Percentiles rank a stretch among this genome's conserved stretches.
Conservation (phyloP, 2,888 invertebrate genomes). For the Lysandra coridon region DNA sequence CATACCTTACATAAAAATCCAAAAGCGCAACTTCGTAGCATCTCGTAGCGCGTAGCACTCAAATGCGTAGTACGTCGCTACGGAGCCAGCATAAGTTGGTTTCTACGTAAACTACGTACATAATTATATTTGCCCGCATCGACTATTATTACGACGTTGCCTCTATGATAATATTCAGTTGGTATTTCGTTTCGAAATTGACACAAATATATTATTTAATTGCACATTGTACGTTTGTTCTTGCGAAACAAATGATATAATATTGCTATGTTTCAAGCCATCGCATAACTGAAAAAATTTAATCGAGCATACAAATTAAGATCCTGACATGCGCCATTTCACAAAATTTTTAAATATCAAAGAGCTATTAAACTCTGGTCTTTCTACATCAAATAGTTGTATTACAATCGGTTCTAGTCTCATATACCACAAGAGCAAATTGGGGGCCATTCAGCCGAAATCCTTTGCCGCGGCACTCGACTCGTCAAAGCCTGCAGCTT, state of each 20-base stretch:
- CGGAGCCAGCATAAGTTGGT: neutral
- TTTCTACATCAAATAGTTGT: neutral
- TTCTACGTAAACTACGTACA: neutral
- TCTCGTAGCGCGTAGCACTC: neutral
- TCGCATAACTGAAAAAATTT: too few relatives aligned
- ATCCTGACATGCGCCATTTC: neutral
- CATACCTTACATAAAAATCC: neutral
- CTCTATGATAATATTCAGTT: too few relatives aligned
- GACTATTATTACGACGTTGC: too few relatives aligned
- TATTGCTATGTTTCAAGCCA: too few relatives aligned
- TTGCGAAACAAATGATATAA: too few relatives aligned
- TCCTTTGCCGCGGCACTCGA: slow-evolving; percentile 46
- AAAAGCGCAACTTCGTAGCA: neutral
- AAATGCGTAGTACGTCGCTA: neutral
- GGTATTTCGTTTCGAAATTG: too few relatives aligned
- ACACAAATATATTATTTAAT: too few relatives aligned
- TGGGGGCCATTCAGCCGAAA: slow-evolving; percentile 31
- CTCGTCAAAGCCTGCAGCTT: slow-evolving; percentile 54
- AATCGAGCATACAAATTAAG: too few relatives aligned
- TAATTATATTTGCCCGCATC: neutral
- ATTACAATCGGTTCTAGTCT: neutral
- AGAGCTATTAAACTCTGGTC: neutral
- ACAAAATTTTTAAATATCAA: neutral
- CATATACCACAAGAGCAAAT: slow-evolving; percentile 17
- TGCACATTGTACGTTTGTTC: too few relatives aligned